Evolutionary conservation across 2,113 vertebrate species (phyloP).

Genomic region (Laticauda laticaudata): DNA sequence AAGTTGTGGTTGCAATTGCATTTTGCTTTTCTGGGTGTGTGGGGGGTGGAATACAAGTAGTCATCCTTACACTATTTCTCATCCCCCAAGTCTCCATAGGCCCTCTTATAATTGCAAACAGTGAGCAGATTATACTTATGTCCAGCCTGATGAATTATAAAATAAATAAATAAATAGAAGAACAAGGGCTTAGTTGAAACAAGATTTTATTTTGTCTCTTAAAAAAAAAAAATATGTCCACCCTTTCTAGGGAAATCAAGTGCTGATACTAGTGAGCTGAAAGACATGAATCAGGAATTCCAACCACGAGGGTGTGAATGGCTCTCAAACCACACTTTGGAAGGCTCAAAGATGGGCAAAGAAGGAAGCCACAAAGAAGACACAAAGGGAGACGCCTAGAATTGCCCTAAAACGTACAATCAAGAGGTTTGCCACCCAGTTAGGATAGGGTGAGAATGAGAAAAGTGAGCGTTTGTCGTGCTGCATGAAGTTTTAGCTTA

Average conservation of each 20-base stretch:
- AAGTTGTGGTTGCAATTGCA: not conserved
- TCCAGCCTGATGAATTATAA: not conserved
- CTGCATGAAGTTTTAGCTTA: slow-evolving; percentile 37
- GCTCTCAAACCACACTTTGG: slow-evolving; percentile 5
- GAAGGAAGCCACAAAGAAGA: slow-evolving; percentile 24
- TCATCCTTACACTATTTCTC: not conserved
- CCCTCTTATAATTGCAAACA: not conserved
- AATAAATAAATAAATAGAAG: accelerated
- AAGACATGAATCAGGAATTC: slow-evolving; percentile 27
- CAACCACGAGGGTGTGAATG: not conserved
- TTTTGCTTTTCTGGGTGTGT: not conserved
- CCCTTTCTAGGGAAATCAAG: slow-evolving; percentile 36
- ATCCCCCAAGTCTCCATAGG: not conserved
- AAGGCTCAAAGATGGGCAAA: not conserved
- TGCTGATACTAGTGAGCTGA: slow-evolving; percentile 24
- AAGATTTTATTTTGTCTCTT: slow-evolving; percentile 62
- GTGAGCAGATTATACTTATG: not conserved
- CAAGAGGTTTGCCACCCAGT: slow-evolving; percentile 21
- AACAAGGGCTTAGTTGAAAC: slow-evolving; percentile 51
- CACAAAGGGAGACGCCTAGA: not conserved
- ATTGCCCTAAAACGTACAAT: slow-evolving; percentile 34
- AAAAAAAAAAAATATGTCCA: slow-evolving; percentile 50
- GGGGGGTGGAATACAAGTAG: not conserved
- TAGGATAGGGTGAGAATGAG: not conserved
- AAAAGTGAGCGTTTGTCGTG: slow-evolving; percentile 48